These are phyloP conservation scores for Gallinago jamesoni DNA, from an alignment of 2,113 vertebrate species.

Conservation along the genomic window DNA sequence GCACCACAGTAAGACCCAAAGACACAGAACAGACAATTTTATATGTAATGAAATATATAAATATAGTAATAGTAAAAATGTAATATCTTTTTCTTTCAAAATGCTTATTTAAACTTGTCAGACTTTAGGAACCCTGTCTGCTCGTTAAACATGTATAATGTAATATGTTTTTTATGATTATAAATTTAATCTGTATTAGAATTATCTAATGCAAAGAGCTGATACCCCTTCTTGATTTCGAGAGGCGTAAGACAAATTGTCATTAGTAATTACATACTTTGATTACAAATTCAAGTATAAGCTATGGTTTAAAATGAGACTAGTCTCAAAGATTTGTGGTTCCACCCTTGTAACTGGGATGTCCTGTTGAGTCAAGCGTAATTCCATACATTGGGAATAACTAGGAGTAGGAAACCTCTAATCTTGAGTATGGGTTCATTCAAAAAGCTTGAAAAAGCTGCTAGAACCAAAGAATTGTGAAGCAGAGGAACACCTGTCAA, in stretches of 20 bases:
- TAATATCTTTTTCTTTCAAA: neutral
- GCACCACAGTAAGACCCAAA: neutral
- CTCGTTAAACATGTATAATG: neutral
- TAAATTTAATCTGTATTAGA: neutral
- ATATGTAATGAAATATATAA: neutral
- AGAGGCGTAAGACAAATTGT: neutral
- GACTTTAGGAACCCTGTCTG: neutral
- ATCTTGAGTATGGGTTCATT: neutral
- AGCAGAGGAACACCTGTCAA: neutral
- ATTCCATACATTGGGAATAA: neutral
- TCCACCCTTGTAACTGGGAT: neutral
- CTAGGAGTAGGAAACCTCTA: neutral
- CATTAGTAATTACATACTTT: neutral
- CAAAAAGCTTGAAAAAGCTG: neutral
- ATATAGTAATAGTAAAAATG: neutral
- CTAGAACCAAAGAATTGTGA: neutral
- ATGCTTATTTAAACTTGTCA: neutral
- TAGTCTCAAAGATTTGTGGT: neutral
- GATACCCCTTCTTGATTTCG: neutral
- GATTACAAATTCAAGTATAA: neutral
- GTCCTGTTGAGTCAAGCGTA: neutral
- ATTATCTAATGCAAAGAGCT: neutral
- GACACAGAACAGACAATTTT: neutral
- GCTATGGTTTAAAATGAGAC: neutral
- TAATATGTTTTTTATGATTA: neutral